Base-by-base conservation (phyloP, 1,140 invertebrate genomes). In the Nixonia krombeini region DNA sequence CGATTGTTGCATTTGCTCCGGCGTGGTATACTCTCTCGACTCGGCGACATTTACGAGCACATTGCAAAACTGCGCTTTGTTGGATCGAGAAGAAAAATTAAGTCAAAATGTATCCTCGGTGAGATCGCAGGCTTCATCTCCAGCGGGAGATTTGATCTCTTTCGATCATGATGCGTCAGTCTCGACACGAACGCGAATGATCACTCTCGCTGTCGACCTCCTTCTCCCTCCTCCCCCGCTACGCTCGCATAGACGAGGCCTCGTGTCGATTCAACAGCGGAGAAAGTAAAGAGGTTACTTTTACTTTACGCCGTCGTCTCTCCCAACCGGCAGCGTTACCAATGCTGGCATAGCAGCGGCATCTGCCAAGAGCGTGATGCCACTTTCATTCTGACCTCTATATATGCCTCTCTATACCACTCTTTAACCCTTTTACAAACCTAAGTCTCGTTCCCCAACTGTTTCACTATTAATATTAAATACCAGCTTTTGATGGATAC, bases 231-330 rank as follows among this genome's bases (percentile, higher is more conserved):
- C 23, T 10, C 15, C 8, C 12, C 45, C 47, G 50, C 56, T 47
- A 12, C 42, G 55, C 37, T 53, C 29, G 29, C 29, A 31, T 31
- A 31, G 8, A 31, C 29, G 10, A 31, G 3, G 2, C 55, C 13
- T 28, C 51, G 55, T 8, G 42, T 17, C 23, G 25, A 70, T 63
- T 59, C 13, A 61, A 10, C 29, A 40, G 10, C 52, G 51, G 64
- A 64, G 70, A 72, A 72, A 72, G 69, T 64, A 72, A 72, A 57
- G 45, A 67, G 59, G 49, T 68, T 61, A 72, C 64, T 71, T 66
- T 65, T 63, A 61, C 59, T 72, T 64, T 46, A 44, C 53, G 47
- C 56, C 45, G 41, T 1, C 50, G 57, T 37, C 45, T 69, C 53
- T 68, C 59, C 42, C 49, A 50, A 37, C 8, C 42, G 7, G 15